phyloP scores from a whole-genome alignment of 2,797 vertebrate species.

The Rhinatrema bivittatum region DNA sequence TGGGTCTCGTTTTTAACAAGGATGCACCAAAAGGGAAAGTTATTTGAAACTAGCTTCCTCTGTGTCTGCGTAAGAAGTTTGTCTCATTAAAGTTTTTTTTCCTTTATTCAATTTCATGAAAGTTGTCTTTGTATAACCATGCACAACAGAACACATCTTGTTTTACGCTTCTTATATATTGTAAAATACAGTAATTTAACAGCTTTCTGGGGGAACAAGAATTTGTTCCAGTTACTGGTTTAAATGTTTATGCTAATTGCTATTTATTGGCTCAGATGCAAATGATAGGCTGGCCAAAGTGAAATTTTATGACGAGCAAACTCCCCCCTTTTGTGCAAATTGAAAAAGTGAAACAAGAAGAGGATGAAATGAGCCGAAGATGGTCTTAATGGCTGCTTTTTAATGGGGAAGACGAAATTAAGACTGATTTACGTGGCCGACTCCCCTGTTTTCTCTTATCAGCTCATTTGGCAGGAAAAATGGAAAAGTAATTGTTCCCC shows the following conservation, averaged over 20 bases:
- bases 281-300: slow-evolving; percentile 99
- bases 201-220: slow-evolving; percentile 96
- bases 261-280: slow-evolving; percentile 99
- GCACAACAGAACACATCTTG: slow-evolving; percentile 45
- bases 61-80: no score
- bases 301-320: slow-evolving; percentile 99
- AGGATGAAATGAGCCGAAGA: slow-evolving; percentile 99
- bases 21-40: no score
- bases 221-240: slow-evolving; percentile 98
- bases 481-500: slow-evolving; percentile 88
- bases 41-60: no score
- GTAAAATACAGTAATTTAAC: slow-evolving; percentile 83
- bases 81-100: background rate
- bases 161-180: slow-evolving; percentile 60
- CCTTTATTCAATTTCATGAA: background rate
- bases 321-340: slow-evolving; percentile 99
- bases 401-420: slow-evolving; percentile 99
- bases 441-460: slow-evolving; percentile 94
- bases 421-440: slow-evolving; percentile 98
- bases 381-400: slow-evolving; percentile 98
- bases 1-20: no score
- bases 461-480: slow-evolving; percentile 88
- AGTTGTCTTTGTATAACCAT: slow-evolving; percentile 51
- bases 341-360: slow-evolving; percentile 99
- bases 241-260: slow-evolving; percentile 99